phyloP scores from a whole-genome alignment of 2,888 invertebrate genomes.

The Perithous albicinctus region DNA sequence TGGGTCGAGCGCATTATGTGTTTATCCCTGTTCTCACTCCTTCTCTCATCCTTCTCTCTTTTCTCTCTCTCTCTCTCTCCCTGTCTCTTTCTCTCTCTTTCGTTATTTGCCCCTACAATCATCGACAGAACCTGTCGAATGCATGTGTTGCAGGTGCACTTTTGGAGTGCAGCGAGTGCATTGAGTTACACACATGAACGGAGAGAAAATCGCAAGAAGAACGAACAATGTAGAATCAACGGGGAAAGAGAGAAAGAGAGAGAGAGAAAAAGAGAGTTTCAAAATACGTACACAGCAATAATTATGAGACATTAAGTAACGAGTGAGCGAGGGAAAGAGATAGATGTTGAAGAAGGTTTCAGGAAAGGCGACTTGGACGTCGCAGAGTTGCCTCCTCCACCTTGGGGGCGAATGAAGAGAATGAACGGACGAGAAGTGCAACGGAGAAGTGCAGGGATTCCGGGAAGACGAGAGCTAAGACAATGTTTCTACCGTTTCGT shows the following conservation, averaged over 20 bases:
- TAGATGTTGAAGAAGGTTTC: conserved; percentile 74
- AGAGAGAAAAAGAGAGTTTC: conserved; percentile 57
- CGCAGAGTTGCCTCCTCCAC: conserved; percentile 31
- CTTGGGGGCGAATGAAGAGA: conserved; percentile 19
- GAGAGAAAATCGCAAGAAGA: conserved; percentile 30
- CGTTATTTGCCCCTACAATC: conserved; percentile 45
- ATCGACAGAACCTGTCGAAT: conserved; percentile 38
- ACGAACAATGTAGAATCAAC: conserved; percentile 24
- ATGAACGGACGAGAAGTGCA: conserved; percentile 56
- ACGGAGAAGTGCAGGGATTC: conserved; percentile 67
- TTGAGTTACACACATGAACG: conserved; percentile 39
- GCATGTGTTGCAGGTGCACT: conserved; percentile 20
- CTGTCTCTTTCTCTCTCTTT: conserved; percentile 13
- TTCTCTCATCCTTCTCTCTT: conserved; percentile 64
- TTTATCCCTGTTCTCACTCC: conserved; percentile 78
- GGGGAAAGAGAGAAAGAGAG: conserved; percentile 53
- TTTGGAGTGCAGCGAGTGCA: conserved; percentile 13
- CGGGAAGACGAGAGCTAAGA: conserved; percentile 69
- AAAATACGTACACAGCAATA: conserved; percentile 80
- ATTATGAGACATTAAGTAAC: conserved; percentile 84
- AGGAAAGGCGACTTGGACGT: conserved; percentile 65
- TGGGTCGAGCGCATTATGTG: conserved; percentile 79
- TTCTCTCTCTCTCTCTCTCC: conserved; percentile 20
- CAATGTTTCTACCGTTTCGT: conserved; percentile 70
- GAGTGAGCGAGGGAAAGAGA: conserved; percentile 74